Percentiles rank a stretch among this genome's conserved stretches.
These are phyloP conservation scores for Sigmodon hispidus DNA, from an alignment of 2,113 vertebrate species.

Conservation along the genomic window DNA sequence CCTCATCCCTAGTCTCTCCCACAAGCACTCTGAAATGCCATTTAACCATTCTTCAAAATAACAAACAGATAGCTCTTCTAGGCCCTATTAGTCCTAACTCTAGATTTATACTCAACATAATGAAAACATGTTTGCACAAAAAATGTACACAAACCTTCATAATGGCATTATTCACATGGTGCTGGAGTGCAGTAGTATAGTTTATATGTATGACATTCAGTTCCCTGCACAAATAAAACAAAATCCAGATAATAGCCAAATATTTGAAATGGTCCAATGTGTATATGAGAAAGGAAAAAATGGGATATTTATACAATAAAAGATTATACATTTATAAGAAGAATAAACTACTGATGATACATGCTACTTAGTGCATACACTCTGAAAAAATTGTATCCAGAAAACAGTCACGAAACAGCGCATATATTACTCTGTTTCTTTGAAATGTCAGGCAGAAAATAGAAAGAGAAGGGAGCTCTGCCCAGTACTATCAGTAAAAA, in stretches of 20 bases:
- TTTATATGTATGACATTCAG: not conserved
- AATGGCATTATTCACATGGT: not conserved
- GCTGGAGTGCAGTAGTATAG: not conserved
- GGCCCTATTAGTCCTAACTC: not conserved
- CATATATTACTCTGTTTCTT: slow-evolving; percentile 14
- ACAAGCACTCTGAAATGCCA: not conserved
- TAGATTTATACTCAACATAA: not conserved
- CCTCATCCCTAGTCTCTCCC: not conserved
- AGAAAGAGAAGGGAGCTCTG: not conserved
- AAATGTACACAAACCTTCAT: slow-evolving; percentile 2
- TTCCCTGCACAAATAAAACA: not conserved
- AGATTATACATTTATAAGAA: slow-evolving; percentile 19
- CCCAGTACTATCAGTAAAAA: not conserved
- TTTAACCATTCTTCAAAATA: slow-evolving; percentile 25
- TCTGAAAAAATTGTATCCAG: not conserved
- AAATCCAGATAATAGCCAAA: not conserved
- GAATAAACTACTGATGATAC: slow-evolving; percentile 14
- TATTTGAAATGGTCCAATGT: not conserved
- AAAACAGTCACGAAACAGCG: slow-evolving; percentile 21
- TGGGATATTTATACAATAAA: not conserved
- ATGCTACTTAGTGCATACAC: not conserved
- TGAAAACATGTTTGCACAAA: not conserved
- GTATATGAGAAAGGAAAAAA: not conserved
- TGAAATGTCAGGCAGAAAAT: slow-evolving; percentile 35
- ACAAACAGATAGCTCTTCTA: not conserved